Conservation (phyloP, 2,113 vertebrate species). For the Larimichthys polyactis region DNA sequence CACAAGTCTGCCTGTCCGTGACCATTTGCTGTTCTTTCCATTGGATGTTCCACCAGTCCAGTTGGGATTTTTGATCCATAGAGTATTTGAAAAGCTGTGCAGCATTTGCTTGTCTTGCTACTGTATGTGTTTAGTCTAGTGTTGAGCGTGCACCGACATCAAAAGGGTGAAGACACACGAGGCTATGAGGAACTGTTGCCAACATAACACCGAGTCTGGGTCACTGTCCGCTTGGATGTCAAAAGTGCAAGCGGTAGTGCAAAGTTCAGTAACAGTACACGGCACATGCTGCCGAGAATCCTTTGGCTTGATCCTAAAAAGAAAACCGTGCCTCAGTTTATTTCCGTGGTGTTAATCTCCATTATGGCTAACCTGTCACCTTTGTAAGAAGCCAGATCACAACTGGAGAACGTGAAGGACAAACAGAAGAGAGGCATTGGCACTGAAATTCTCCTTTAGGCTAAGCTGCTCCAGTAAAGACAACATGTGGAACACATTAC, state of each 20-base stretch:
- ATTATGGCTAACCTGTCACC: background rate
- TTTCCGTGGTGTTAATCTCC: background rate
- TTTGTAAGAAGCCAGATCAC: background rate
- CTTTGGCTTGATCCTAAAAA: background rate
- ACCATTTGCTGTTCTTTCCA: slow-evolving; percentile 53
- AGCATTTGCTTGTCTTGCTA: slow-evolving; percentile 76
- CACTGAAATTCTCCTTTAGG: too few relatives aligned
- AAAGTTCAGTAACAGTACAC: slow-evolving; percentile 3
- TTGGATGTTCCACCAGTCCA: slow-evolving; percentile 23
- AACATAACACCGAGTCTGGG: background rate
- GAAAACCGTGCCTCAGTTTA: background rate
- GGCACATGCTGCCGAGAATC: background rate
- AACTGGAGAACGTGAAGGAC: background rate
- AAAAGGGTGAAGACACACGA: background rate
- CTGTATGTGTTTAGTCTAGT: slow-evolving; percentile 79
- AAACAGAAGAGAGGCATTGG: background rate
- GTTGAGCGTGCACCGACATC: slow-evolving; percentile 5
- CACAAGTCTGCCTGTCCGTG: background rate
- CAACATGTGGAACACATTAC: slow-evolving; percentile 58
- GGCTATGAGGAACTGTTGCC: background rate
- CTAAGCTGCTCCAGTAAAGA: too few relatives aligned
- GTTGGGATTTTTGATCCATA: slow-evolving; percentile 37
- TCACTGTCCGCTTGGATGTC: background rate
- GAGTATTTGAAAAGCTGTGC: slow-evolving; percentile 71
- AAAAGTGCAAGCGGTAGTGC: background rate